Percentiles rank a stretch among this genome's conserved stretches.
Evolutionary conservation across 2,113 vertebrate genomes (phyloP).

Genomic region (Prolemur simus): DNA sequence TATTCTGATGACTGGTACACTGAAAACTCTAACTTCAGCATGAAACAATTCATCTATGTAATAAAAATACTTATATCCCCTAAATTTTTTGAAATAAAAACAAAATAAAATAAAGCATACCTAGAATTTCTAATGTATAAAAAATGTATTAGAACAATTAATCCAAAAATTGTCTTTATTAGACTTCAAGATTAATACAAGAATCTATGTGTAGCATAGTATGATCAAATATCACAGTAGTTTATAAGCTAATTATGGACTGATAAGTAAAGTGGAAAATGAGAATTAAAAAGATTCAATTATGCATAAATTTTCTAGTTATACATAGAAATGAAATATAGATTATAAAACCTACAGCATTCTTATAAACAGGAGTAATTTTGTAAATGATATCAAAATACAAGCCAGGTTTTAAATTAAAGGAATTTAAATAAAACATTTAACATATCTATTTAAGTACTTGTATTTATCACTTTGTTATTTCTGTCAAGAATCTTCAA

Average conservation of each 20-base stretch:
- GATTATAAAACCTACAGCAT: background rate
- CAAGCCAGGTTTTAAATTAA: background rate
- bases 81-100: background rate
- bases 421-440: background rate
- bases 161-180: background rate
- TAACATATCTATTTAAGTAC: background rate
- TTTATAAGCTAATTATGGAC: background rate
- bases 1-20: too few species aligned
- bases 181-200: background rate
- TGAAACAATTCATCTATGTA: too few species aligned
- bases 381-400: background rate
- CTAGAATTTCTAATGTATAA: background rate
- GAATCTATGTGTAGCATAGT: background rate
- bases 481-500: background rate
- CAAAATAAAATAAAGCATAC: background rate
- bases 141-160: background rate
- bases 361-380: background rate
- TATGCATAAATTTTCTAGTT: background rate
- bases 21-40: too few species aligned
- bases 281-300: background rate
- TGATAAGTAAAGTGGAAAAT: background rate
- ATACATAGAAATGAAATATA: background rate
- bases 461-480: background rate
- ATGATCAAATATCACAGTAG: background rate
- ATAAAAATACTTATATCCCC: too few species aligned